Conservation (phyloP, 2,888 invertebrate genomes). For the Cheilosia variabilis region DNA sequence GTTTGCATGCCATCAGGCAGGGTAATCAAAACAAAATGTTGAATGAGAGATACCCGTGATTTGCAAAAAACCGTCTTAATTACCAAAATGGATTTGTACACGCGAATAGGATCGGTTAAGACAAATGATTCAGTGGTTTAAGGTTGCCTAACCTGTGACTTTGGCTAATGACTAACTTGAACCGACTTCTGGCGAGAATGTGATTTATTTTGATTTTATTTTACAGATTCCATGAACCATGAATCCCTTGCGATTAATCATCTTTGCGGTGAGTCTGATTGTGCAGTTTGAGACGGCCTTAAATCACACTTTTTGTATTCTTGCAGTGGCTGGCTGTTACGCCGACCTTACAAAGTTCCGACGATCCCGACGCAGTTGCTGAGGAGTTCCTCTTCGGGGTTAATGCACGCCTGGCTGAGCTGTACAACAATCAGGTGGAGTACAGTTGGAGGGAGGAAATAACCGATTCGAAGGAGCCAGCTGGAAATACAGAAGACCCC, state of each 20-base stretch:
- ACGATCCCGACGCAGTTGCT: constrained; percentile 69
- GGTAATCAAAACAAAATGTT: constrained; percentile 33
- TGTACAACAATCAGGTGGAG: constrained; percentile 79
- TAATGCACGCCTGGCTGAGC: constrained; percentile 78
- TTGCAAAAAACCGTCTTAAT: constrained; percentile 3
- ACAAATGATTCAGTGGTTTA: constrained; percentile 1
- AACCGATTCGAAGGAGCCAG: constrained; percentile 77
- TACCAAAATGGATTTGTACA: not conserved
- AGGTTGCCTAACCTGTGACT: constrained; percentile 21
- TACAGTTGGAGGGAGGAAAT: constrained; percentile 79
- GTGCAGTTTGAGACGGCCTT: too few relatives aligned
- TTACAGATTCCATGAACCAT: constrained; percentile 58
- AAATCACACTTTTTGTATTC: not conserved
- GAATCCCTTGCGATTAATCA: constrained; percentile 39
- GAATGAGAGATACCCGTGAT: not conserved
- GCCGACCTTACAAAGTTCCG: constrained; percentile 19
- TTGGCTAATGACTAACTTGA: not conserved
- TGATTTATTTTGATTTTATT: constrained; percentile 1
- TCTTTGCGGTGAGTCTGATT: constrained; percentile 35
- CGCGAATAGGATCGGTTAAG: not conserved
- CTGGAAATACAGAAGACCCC: constrained; percentile 78
- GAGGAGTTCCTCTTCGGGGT: constrained; percentile 77
- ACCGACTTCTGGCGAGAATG: not conserved
- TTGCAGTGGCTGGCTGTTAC: constrained; percentile 25
- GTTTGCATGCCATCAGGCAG: constrained; percentile 22